A percentile compares a stretch with the other conserved stretches of the same genome.
phyloP scores from a whole-genome alignment of 92 coral and sea anemone species.

The Palythoa caribaeorum region DNA sequence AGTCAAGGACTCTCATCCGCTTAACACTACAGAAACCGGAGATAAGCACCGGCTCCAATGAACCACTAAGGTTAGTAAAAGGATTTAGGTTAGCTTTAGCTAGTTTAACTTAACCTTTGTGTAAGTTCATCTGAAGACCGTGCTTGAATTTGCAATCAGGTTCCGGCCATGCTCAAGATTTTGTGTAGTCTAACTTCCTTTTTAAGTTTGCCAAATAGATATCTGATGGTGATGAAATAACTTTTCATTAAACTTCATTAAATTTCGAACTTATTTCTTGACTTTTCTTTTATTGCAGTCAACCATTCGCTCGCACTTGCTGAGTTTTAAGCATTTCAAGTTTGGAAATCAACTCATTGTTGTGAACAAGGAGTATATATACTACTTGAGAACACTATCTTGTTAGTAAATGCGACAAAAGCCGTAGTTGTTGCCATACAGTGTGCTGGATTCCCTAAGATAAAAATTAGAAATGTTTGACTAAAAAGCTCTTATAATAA shows the following conservation, averaged over 20 bases:
- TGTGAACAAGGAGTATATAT: not conserved
- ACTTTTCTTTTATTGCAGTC: not conserved
- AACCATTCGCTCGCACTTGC: not conserved
- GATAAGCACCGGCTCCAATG: no score
- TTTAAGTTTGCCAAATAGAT: no score
- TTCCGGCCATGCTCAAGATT: no score
- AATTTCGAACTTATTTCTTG: not conserved
- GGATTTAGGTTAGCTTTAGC: no score
- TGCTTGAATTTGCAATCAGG: no score
- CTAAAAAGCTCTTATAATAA: not conserved
- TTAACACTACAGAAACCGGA: no score
- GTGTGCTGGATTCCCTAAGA: not conserved
- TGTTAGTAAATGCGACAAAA: not conserved
- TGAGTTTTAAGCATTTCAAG: slow-evolving; percentile 1
- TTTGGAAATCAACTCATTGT: not conserved
- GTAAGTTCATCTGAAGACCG: no score
- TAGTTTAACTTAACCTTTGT: no score
- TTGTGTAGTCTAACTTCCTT: no score
- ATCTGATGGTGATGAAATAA: not conserved
- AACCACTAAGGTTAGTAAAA: no score
- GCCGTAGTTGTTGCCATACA: not conserved
- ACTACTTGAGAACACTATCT: not conserved
- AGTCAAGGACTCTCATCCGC: no score
- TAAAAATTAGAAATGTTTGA: no score
- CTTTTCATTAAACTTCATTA: not conserved